Evolutionary conservation across 2,113 vertebrate species (phyloP).

Genomic region (Barnardius zonarius): DNA sequence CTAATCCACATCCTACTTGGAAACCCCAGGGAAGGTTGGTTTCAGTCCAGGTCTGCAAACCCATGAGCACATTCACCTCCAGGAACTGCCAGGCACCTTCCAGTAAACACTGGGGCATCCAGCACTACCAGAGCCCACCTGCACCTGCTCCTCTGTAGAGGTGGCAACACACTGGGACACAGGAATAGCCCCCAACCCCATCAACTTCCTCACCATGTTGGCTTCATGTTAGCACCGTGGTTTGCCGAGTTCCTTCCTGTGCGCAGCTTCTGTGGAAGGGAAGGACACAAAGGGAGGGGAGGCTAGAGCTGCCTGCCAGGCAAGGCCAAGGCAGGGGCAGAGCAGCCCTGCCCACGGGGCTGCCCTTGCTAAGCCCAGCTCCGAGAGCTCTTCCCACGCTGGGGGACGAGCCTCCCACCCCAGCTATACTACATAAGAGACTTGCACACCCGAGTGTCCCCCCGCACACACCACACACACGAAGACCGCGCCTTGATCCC

Average conservation of each 20-base stretch:
- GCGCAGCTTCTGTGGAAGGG: not conserved
- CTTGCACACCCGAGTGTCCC: not conserved
- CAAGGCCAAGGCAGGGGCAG: not conserved
- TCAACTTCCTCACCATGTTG: conserved; percentile 43
- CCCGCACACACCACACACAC: not conserved
- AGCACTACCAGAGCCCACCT: not conserved
- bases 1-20: not conserved
- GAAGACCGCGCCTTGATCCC: not conserved
- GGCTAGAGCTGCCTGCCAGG: not conserved
- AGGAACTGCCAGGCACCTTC: not conserved
- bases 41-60: not conserved
- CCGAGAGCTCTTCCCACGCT: not conserved
- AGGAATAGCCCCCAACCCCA: not conserved
- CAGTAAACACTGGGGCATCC: not conserved
- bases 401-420: not conserved
- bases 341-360: not conserved
- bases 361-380: not conserved
- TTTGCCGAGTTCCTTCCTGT: not conserved
- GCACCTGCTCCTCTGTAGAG: not conserved
- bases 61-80: accelerated
- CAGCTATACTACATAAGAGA: not conserved
- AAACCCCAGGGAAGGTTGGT: not conserved
- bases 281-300: conserved; percentile 1
- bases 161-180: accelerated
- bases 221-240: not conserved